These are phyloP conservation scores for Mus spretus DNA, from an alignment of 2,797 vertebrate genomes.

Conservation along the genomic window DNA sequence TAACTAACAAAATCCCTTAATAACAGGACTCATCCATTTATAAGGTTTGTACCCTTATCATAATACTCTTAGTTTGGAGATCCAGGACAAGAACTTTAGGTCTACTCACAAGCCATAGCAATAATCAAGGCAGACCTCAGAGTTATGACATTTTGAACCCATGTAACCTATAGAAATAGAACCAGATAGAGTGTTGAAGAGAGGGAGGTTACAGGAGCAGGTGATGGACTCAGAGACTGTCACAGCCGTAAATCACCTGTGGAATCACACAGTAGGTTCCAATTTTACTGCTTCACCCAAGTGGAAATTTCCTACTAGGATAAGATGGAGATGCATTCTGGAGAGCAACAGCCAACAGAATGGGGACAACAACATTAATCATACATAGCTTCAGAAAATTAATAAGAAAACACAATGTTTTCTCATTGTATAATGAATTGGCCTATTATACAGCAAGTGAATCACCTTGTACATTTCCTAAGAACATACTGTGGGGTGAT, in stretches of 20 bases:
- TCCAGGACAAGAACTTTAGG: not conserved
- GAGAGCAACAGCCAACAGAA: slow-evolving; percentile 10
- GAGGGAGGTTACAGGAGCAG: not conserved
- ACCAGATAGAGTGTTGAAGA: not conserved
- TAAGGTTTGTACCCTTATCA: not conserved
- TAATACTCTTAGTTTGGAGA: not conserved
- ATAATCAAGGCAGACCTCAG: not conserved
- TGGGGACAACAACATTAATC: not conserved
- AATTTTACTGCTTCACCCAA: not conserved
- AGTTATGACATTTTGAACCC: not conserved
- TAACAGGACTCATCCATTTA: not conserved
- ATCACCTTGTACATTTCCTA: not conserved
- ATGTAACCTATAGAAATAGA: not conserved
- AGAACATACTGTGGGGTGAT: slow-evolving; percentile 5
- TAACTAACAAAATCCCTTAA: not conserved
- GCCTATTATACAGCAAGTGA: not conserved
- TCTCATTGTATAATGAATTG: slow-evolving; percentile 22
- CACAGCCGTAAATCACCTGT: not conserved
- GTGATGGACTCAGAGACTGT: not conserved
- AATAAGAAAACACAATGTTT: slow-evolving; percentile 43
- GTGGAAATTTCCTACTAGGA: not conserved
- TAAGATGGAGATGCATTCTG: not conserved
- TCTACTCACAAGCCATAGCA: not conserved
- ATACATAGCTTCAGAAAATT: slow-evolving; percentile 29
- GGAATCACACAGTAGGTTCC: not conserved